phyloP scores from a whole-genome alignment of 2,888 invertebrate genomes.

The Andrena camellia region DNA sequence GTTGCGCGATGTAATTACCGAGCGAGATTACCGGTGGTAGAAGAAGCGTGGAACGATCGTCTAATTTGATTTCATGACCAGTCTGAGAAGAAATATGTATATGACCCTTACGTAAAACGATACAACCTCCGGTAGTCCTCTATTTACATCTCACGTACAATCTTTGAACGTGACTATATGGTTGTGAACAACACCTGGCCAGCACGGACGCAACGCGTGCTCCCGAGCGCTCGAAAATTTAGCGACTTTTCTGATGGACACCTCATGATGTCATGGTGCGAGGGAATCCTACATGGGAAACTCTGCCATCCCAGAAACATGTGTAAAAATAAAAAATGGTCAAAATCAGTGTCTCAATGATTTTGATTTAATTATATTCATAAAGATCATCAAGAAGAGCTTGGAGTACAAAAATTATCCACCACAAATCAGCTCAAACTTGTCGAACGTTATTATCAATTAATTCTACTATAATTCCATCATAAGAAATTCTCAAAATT shows the following conservation, averaged over 20 bases:
- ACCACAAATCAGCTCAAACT: too few relatives aligned
- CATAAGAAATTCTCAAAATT: too few relatives aligned
- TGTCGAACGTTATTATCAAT: too few relatives aligned
- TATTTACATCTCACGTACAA: constrained; percentile 41
- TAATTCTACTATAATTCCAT: too few relatives aligned
- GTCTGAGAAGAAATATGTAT: neutral
- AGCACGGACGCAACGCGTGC: constrained; percentile 7
- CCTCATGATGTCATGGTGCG: neutral
- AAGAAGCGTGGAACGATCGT: neutral
- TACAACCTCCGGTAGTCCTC: constrained; percentile 4
- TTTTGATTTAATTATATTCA: too few relatives aligned
- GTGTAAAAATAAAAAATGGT: neutral
- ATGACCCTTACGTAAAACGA: constrained; percentile 32
- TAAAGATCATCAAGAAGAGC: too few relatives aligned
- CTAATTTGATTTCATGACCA: constrained; percentile 26
- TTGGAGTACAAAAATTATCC: too few relatives aligned
- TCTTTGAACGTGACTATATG: constrained; percentile 44
- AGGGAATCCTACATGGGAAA: neutral
- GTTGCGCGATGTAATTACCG: constrained; percentile 1
- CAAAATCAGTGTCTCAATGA: too few relatives aligned
- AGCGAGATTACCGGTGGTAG: neutral
- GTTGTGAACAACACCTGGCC: constrained; percentile 15
- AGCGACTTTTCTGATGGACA: neutral
- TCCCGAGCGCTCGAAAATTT: neutral
- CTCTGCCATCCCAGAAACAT: neutral